Base-by-base conservation (phyloP, 2,113 vertebrate species). In the Progne subis region DNA sequence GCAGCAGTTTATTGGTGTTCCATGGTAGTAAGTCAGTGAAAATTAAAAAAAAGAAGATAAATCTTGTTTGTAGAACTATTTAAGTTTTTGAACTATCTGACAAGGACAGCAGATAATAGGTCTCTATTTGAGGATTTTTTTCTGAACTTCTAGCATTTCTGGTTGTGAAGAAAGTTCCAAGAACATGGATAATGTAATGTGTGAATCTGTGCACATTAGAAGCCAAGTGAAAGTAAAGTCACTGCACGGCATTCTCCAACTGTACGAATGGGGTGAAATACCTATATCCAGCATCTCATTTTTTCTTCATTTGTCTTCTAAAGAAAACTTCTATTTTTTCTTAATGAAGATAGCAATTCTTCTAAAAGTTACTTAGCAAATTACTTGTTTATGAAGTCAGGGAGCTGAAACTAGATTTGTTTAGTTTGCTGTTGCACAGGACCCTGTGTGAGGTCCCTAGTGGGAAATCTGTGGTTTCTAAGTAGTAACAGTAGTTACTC, bases 391-490 rank as follows among this genome's bases (percentile, higher is more conserved):
- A 18, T 16, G 25, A 84, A 89, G 31, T 31, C 5, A 1, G 14
- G 14, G n/a, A 67, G 43, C 31, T 90, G 68, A 81, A 74, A 57
- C 29, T 1, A 2, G 29, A 39, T 44, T 80, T 85, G 14, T 23
- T 76, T 39, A 6, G 44, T 56, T 79, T 41, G 43, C 37, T 82
- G 11, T 56, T 90, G 44, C 41, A 31, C 4, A 20, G 65, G 15
- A 50, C 52, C 26, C 8, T 28, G 70, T 49, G 70, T 72, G 79
- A 95, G 63, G 86, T 85, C 79, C 57, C 23, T 47, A 56, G 65
- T 28, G 69, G 37, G 64, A 81, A 93, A 67, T 75, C 18, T 93
- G 79, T 90, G 82, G 57, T 90, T 88, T 83, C 8, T 44, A 25
- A 71, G 47, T 20, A 43, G 85, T 39, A 60, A 71, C 78, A 87